Conservation (phyloP, 2,113 vertebrate species). For the Arvicanthis niloticus region DNA sequence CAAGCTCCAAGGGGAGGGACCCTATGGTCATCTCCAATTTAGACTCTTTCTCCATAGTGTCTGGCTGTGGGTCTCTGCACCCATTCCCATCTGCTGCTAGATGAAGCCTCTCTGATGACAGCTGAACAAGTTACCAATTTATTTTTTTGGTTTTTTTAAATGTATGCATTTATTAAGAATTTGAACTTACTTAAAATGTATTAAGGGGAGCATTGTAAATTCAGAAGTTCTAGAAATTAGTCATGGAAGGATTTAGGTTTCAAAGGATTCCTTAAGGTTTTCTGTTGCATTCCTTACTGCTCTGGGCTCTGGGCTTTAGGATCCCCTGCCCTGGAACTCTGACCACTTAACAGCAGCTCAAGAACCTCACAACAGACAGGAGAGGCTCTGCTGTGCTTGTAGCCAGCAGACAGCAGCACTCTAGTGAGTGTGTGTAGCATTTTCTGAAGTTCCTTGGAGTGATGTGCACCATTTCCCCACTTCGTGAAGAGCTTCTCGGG, state of each 20-base stretch:
- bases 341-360: too few species aligned
- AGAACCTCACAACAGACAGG: neutral
- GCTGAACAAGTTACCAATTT: too few species aligned
- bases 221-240: conserved; percentile 82
- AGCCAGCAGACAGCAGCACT: neutral
- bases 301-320: neutral
- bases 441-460: neutral
- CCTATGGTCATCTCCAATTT: too few species aligned
- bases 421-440: neutral
- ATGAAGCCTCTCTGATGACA: too few species aligned
- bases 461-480: neutral
- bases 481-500: neutral
- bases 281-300: neutral
- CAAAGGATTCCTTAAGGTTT: neutral
- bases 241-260: conserved; percentile 79
- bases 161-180: conserved; percentile 86
- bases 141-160: too few species aligned
- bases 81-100: too few species aligned
- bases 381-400: neutral
- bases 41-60: too few species aligned
- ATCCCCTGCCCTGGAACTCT: neutral
- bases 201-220: conserved; percentile 49
- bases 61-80: too few species aligned
- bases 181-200: conserved; percentile 87
- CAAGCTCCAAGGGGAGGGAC: too few species aligned